A percentile compares a stretch with the other conserved stretches of the same genome.
Evolutionary conservation across 2,888 invertebrate genomes (phyloP).

Genomic region (Toxonevra muliebris): DNA sequence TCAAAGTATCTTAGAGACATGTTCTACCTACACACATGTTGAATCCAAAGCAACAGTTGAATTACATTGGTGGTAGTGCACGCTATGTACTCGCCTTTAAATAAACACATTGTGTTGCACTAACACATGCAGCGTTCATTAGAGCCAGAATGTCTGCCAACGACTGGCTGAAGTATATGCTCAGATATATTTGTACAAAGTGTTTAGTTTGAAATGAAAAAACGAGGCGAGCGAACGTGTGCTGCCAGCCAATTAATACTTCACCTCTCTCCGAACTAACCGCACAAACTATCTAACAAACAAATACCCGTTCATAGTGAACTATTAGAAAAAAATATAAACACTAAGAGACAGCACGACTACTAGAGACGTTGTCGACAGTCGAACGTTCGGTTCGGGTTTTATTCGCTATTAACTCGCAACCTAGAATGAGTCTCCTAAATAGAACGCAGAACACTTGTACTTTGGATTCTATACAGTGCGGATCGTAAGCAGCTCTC

Average conservation of each 20-base stretch:
- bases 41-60: constrained; percentile 44
- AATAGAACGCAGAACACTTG: constrained; percentile 63
- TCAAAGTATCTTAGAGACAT: constrained; percentile 23
- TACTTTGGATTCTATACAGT: constrained; percentile 62
- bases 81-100: constrained; percentile 35
- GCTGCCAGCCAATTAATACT: constrained; percentile 34
- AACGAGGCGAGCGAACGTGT: constrained; percentile 46
- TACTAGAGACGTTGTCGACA: constrained; percentile 33
- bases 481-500: constrained; percentile 46
- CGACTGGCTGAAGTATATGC: constrained; percentile 45
- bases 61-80: constrained; percentile 35
- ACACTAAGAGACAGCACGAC: constrained; percentile 35
- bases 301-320: constrained; percentile 28
- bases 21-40: constrained; percentile 40
- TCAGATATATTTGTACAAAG: constrained; percentile 39
- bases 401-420: constrained; percentile 35
- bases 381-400: constrained; percentile 31
- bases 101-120: constrained; percentile 43
- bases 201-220: constrained; percentile 46
- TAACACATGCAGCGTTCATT: constrained; percentile 37
- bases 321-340: constrained; percentile 37
- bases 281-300: constrained; percentile 22
- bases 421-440: constrained; percentile 58
- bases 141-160: constrained; percentile 63
- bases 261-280: constrained; percentile 36